Evolutionary conservation across 2,888 invertebrate species (phyloP), one percentile per base, ranked within the genome.

Genomic region (Latheticus oryzae): DNA sequence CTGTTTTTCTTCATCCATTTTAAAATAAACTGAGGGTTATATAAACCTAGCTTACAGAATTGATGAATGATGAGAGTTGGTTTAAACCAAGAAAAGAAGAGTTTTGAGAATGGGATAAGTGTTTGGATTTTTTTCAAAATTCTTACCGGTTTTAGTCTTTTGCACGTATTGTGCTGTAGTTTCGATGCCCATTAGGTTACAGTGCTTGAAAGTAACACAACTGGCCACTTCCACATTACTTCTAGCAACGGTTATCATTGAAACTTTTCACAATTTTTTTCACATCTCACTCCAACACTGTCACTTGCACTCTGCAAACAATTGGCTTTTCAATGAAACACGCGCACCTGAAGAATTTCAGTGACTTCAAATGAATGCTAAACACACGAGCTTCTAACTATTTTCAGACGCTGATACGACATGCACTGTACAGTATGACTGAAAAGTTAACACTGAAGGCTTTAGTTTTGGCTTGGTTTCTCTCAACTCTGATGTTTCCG

Each of bases 361-460:
- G 52, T 38, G 42, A 47, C 23, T 54, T 47, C 38, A 11, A 33
- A 13, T 33, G 32, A 52, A 52, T 32, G 42, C 19, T 32, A 21
- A 40, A 42, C 56, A 35, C 52, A 51, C 45, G 45, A 47, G 24
- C 60, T 58, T 56, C 63, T 56, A 65, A 63, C 69, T 73, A 72
- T 73, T 74, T 73, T 73, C 70, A 70, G 73, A 62, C 52, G 58
- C 33, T 30, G 21, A 32, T 48, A 47, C 58, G 42, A 57, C 51
- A 45, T 57, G 52, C 38, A 48, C 54, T 66, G 68, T 62, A 65
- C 68, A 58, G 66, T 63, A 61, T 62, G 69, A 70, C 72, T 70
- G 71, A 73, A 72, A 70, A 70, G 67, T 72, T 71, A 70, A 69
- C 67, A 72, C 73, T 73, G 72, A 70, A 60, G 53, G 55, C 57